phyloP scores from a whole-genome alignment of 2,888 invertebrate species.

The Stramonita haemastoma region DNA sequence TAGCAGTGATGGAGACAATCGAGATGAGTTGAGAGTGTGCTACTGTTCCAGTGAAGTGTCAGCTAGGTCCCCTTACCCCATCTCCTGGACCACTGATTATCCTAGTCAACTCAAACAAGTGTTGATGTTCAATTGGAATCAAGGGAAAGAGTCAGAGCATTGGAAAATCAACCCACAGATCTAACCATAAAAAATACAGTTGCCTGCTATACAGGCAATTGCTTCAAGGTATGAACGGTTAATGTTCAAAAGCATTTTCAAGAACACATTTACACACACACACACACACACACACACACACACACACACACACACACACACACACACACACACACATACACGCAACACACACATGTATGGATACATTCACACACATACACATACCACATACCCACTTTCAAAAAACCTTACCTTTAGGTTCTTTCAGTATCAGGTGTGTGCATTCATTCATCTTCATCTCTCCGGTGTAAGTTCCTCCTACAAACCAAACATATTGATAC shows the following conservation, averaged over 20 bases:
- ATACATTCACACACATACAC: conserved; percentile 72
- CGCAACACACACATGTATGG: not conserved
- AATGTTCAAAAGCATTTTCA: not conserved
- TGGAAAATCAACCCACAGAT: no score
- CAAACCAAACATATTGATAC: conserved; percentile 53
- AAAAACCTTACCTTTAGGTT: conserved; percentile 78
- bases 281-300: not conserved
- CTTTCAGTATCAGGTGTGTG: conserved; percentile 80
- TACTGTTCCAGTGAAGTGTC: no score
- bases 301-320: not conserved
- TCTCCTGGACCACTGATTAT: no score
- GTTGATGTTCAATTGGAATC: no score
- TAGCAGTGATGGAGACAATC: no score
- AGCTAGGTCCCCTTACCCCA: no score
- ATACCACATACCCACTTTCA: conserved; percentile 22
- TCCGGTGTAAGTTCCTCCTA: conserved; percentile 82
- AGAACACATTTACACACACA: conserved; percentile 2
- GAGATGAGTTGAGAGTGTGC: no score
- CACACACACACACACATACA: not conserved
- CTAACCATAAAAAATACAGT: no score
- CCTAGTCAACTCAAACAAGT: no score
- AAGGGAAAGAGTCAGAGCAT: no score
- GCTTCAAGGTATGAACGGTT: no score
- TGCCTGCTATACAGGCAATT: no score
- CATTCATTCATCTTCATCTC: conserved; percentile 80